Evolutionary conservation across 1,140 invertebrate genomes (phyloP).

Genomic region (Hydropsyche tenuis): DNA sequence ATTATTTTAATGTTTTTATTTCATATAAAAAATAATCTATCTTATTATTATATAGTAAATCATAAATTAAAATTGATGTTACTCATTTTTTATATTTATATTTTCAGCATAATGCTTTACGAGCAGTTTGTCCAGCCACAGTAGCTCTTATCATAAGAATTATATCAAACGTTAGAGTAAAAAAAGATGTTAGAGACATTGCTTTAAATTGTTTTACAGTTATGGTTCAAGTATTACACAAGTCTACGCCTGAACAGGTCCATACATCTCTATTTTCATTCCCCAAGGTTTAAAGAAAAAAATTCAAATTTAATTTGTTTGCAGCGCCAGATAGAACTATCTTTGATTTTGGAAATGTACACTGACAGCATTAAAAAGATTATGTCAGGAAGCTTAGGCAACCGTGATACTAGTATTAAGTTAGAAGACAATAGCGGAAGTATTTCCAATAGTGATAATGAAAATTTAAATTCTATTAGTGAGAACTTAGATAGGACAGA

Average conservation of each 20-base stretch:
- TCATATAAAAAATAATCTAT: neutral
- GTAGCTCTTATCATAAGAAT: slow-evolving; percentile 65
- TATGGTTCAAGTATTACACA: slow-evolving; percentile 66
- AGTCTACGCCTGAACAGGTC: slow-evolving; percentile 68
- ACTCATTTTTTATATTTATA: too few relatives aligned
- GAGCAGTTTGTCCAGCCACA: slow-evolving; percentile 69
- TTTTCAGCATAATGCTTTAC: slow-evolving; percentile 67
- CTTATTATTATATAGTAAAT: neutral
- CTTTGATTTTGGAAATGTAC: slow-evolving; percentile 65
- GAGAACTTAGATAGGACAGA: slow-evolving; percentile 26
- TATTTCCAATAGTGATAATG: slow-evolving; percentile 28
- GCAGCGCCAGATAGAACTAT: slow-evolving; percentile 68
- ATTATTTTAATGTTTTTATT: neutral
- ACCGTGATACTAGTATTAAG: slow-evolving; percentile 49
- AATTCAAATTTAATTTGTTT: slow-evolving; percentile 48
- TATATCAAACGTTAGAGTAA: slow-evolving; percentile 56
- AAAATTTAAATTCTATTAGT: slow-evolving; percentile 28
- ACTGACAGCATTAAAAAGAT: slow-evolving; percentile 54
- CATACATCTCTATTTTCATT: too few relatives aligned
- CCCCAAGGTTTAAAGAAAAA: too few relatives aligned
- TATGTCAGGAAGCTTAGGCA: slow-evolving; percentile 39
- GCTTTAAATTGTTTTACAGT: slow-evolving; percentile 65
- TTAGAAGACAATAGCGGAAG: slow-evolving; percentile 40
- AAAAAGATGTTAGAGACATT: slow-evolving; percentile 54
- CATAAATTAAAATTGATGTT: neutral